Base-by-base conservation (phyloP, 2,113 vertebrate genomes). In the Scytalopus superciliaris region DNA sequence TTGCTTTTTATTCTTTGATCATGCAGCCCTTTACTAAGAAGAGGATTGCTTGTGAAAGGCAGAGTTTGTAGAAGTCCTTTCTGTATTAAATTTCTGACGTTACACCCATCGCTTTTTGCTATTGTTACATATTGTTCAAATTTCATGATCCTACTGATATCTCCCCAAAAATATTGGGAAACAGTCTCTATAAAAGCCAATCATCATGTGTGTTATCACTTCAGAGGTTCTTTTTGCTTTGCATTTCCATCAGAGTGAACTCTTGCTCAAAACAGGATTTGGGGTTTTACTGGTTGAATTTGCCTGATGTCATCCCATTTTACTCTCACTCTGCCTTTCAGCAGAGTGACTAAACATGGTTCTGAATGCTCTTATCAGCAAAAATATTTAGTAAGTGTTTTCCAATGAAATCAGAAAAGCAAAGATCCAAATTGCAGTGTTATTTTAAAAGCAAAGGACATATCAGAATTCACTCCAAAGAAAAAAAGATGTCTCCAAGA, bases 11-110 rank as follows among this genome's bases (percentile, higher is more conserved):
- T 59, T 27, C 68, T 74, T 69, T 60, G 45, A 84, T 78, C 64
- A 68, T 93, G 76, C 69, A 89, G 47, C 60, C 93, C 64, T 28
- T 72, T 60, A 19, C 37, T 40, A 64, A 49, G 59, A 84, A 60
- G 57, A 78, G 53, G 57, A 79, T 62, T 85, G 57, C 66, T 79
- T 83, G 21, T 90, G 85, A 95, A 94, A 94, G 88, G 85, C 87
- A 89, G 60, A 80, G 60, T 84, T 95, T 79, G 47, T 86, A 90
- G 28, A 93, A 92, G 15, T 74, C 52, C 27, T 87, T 88, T 67
- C 44, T 84, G 2, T 53, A 23, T 93, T 68, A 35, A 75, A 37
- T 66, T 69, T 84, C 52, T 75, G 64, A 75, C 25, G 22, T 17
- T 63, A 17, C 15, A 59, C 44, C 47, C 84, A 63, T 87, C 66